Evolutionary conservation across 23 tunicate species (phyloP).

Genomic region (Trididemnum nubilum): DNA sequence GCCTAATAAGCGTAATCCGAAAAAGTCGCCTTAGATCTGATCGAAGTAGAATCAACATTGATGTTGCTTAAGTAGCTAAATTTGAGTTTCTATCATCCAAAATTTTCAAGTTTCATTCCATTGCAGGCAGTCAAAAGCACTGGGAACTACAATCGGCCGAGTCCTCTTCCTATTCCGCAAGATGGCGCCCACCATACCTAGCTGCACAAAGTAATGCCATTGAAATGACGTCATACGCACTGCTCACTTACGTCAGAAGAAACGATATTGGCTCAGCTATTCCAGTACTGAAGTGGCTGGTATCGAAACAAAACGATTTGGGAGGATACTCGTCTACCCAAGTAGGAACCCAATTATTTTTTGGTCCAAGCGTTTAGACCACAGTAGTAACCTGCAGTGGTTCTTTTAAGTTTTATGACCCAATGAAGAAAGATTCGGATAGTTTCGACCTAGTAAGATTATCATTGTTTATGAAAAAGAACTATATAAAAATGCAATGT

Average conservation of each 20-base stretch:
- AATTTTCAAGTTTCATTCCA: too few relatives aligned
- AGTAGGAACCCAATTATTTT: slow-evolving; percentile 29
- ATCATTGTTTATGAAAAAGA: too few relatives aligned
- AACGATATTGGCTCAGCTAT: slow-evolving; percentile 46
- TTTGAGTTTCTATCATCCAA: too few relatives aligned
- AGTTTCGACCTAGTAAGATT: neutral
- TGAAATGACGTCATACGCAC: slow-evolving; percentile 73
- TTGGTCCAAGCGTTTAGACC: neutral
- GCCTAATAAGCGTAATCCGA: too few relatives aligned
- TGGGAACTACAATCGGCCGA: neutral
- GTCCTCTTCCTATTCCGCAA: neutral
- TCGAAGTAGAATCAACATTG: too few relatives aligned
- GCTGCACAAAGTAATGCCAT: slow-evolving; percentile 36
- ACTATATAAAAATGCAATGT: too few relatives aligned
- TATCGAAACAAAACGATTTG: slow-evolving; percentile 62
- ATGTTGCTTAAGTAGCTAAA: too few relatives aligned
- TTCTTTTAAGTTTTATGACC: neutral
- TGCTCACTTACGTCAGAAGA: slow-evolving; percentile 46
- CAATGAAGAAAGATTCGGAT: neutral
- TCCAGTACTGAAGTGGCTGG: slow-evolving; percentile 66
- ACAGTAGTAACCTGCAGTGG: too few relatives aligned
- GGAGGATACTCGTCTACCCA: slow-evolving; percentile 79
- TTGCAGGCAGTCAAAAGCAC: slow-evolving; percentile 9
- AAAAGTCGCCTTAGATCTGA: too few relatives aligned
- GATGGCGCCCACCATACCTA: slow-evolving; percentile 31